These are phyloP conservation scores for Irena cyanogastra DNA, from an alignment of 2,113 vertebrate species.

Conservation along the genomic window DNA sequence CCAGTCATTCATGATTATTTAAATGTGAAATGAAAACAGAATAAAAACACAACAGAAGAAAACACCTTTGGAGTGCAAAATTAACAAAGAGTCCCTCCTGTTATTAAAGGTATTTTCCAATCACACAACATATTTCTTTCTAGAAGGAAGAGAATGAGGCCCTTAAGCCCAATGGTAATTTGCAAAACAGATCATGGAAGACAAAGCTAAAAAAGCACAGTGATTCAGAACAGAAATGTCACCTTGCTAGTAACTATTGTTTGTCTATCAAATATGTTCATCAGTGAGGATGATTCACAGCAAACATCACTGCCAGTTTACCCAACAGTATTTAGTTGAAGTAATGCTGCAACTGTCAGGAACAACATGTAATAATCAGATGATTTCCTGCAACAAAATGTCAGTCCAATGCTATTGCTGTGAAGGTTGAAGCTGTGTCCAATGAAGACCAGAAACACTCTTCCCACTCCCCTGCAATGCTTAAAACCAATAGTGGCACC, in stretches of 20 bases:
- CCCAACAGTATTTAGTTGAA: neutral
- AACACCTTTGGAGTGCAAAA: neutral
- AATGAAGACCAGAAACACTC: neutral
- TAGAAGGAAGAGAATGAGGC: neutral
- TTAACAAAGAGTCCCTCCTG: neutral
- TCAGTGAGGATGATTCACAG: neutral
- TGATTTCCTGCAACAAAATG: neutral
- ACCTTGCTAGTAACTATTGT: neutral
- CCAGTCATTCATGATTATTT: neutral
- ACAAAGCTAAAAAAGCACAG: neutral
- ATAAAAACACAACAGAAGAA: neutral
- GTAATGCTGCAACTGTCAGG: neutral
- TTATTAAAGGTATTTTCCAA: neutral
- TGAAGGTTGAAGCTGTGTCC: neutral
- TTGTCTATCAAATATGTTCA: neutral
- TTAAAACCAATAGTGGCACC: neutral
- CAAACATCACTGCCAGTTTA: neutral
- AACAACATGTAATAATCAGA: neutral
- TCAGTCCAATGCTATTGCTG: neutral
- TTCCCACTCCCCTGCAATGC: fast-evolving
- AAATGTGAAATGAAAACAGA: neutral
- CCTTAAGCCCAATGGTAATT: neutral
- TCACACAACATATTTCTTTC: neutral
- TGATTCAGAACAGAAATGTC: neutral
- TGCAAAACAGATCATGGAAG: neutral